Percentiles rank a stretch among this genome's conserved stretches.
Evolutionary conservation across 1,140 invertebrate genomes (phyloP).

Genomic region (Aricia agestis): DNA sequence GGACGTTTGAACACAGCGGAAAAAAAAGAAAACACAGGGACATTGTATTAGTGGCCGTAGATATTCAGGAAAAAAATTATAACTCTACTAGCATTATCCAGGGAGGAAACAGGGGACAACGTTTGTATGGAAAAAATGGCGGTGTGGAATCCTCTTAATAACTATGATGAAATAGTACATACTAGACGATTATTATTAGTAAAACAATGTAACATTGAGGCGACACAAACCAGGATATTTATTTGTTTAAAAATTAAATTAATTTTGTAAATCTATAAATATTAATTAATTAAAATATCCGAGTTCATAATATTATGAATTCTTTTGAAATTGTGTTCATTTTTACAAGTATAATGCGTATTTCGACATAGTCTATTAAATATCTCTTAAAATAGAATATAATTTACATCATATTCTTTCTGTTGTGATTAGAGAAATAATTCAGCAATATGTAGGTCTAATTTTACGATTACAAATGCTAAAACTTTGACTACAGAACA

Average conservation of each 20-base stretch:
- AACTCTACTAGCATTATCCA: too few species aligned
- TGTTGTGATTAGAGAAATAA: neutral
- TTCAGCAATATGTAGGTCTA: too few species aligned
- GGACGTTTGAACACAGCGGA: too few species aligned
- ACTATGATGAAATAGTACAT: too few species aligned
- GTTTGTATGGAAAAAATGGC: too few species aligned
- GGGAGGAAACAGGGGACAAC: too few species aligned
- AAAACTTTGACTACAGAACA: too few species aligned
- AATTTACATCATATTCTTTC: neutral
- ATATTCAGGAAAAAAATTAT: too few species aligned
- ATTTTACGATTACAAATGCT: too few species aligned
- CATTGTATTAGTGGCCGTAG: too few species aligned
- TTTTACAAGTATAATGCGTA: slow-evolving; percentile 9
- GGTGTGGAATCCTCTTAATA: too few species aligned
- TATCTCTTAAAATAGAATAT: neutral
- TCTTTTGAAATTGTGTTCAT: slow-evolving; percentile 5
- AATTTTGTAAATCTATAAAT: slow-evolving; percentile 8
- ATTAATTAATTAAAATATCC: slow-evolving; percentile 2
- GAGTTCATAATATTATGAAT: neutral
- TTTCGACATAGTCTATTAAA: neutral
- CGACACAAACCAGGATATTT: neutral
- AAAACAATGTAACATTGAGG: neutral
- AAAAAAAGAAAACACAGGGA: too few species aligned
- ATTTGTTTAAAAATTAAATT: neutral
- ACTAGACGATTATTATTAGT: neutral